These are phyloP conservation scores for Tipula confusa DNA, from an alignment of 2,888 invertebrate species.

Conservation along the genomic window DNA sequence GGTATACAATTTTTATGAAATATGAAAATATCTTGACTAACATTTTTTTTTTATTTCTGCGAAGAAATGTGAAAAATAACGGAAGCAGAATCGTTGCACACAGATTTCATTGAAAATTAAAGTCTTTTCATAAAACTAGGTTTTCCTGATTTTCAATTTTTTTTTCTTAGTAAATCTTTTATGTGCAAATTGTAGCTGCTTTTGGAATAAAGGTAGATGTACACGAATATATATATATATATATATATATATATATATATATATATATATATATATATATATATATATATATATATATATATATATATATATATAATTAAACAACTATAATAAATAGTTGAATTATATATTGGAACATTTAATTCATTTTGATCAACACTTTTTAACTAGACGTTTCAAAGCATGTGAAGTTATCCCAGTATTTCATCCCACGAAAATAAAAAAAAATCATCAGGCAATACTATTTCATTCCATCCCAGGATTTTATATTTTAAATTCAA, in stretches of 20 bases:
- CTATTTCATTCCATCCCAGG: no score
- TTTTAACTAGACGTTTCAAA: no score
- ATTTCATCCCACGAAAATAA: no score
- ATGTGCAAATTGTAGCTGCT: not conserved
- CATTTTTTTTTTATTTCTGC: not conserved
- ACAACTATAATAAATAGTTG: no score
- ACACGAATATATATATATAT: not conserved
- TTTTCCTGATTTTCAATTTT: not conserved
- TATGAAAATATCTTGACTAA: not conserved
- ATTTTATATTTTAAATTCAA: no score
- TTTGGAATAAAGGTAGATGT: not conserved
- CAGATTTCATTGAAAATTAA: not conserved
- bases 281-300: no score
- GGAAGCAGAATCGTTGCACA: not conserved
- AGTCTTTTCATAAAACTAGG: conserved; percentile 12
- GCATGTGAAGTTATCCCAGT: no score
- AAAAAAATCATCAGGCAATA: no score
- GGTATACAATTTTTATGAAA: not conserved
- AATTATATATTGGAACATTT: no score
- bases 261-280: no score
- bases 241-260: not conserved
- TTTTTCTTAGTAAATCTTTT: not conserved
- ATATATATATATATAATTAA: no score
- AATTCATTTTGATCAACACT: no score
- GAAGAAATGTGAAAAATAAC: not conserved